phyloP scores from a whole-genome alignment of 2,888 invertebrate genomes.

The Seira ritae region DNA sequence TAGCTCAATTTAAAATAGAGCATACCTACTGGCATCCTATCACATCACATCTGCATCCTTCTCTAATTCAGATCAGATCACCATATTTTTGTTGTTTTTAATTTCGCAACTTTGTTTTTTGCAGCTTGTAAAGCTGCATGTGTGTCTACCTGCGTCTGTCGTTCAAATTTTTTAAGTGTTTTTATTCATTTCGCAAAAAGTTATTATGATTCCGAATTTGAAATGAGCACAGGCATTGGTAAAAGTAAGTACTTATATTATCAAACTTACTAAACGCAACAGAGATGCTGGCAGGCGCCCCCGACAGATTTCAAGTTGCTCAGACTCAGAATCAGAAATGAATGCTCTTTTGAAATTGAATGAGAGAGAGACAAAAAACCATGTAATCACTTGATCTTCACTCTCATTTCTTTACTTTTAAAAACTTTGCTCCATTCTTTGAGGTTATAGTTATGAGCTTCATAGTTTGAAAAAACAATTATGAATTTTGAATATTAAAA shows the following conservation, averaged over 20 bases:
- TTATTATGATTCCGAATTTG: constrained; percentile 6
- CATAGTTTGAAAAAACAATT: too few species aligned
- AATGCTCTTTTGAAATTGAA: background rate
- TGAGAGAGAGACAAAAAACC: background rate
- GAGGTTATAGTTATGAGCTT: too few species aligned
- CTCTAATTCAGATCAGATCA: background rate
- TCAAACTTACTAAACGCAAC: background rate
- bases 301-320: background rate
- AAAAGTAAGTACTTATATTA: background rate
- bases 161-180: background rate
- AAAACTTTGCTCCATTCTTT: background rate
- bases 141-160: background rate
- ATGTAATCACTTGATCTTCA: background rate
- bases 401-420: background rate
- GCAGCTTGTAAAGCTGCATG: background rate
- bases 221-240: background rate
- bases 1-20: background rate
- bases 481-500: too few species aligned
- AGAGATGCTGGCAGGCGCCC: background rate
- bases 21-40: too few species aligned
- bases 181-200: constrained; percentile 21
- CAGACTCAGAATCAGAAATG: background rate
- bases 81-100: background rate
- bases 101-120: constrained; percentile 18
- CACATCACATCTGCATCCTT: background rate